A percentile compares a stretch with the other conserved stretches of the same genome.
phyloP scores from a whole-genome alignment of 1,140 invertebrate species.

The Trichonephila clavata region DNA sequence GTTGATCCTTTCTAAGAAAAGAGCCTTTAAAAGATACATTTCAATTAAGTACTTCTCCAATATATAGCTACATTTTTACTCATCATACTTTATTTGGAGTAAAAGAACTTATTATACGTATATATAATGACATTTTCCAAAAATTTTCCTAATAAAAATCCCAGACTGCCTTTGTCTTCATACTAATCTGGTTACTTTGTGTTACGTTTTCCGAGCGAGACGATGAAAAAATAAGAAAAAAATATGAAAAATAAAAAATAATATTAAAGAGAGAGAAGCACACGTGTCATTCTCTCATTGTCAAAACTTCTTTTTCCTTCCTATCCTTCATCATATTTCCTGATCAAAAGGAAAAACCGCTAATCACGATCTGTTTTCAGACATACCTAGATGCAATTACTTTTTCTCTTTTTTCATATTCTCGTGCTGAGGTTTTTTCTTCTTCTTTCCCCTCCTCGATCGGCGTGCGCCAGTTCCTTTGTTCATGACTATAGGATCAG shows the following conservation, averaged over 20 bases:
- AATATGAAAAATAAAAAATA: neutral
- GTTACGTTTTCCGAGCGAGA: neutral
- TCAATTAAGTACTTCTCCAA: no score
- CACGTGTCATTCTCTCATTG: neutral
- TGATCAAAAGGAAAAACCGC: constrained; percentile 19
- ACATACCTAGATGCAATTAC: constrained; percentile 40
- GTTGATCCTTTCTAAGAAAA: no score
- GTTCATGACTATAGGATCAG: constrained; percentile 29
- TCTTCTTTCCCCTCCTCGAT: neutral
- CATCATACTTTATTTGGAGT: no score
- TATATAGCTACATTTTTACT: no score
- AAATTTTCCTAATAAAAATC: neutral
- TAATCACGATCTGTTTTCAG: constrained; percentile 7
- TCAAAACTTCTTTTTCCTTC: neutral
- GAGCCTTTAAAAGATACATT: no score
- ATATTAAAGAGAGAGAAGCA: neutral
- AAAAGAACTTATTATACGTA: neutral
- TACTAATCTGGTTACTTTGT: neutral
- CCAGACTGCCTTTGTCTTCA: neutral
- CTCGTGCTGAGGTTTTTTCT: neutral
- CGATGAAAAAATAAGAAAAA: no score
- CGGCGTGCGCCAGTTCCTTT: neutral
- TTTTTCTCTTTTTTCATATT: neutral
- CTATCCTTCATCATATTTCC: neutral
- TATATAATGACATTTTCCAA: neutral